Conservation (phyloP, 2,888 invertebrate genomes). For the Eilema depressum region DNA sequence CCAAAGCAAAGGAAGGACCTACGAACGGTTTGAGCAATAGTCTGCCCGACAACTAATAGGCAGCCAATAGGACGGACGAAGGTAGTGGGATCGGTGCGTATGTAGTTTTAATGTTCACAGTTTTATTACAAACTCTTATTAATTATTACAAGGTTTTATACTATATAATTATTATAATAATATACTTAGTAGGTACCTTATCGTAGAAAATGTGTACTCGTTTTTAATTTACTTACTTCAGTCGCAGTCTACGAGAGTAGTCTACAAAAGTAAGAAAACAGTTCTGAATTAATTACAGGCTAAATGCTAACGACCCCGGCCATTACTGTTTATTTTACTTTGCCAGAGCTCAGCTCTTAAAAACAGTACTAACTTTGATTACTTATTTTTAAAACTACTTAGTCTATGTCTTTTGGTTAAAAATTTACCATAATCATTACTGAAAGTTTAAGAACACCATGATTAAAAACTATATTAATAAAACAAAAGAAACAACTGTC, state of each 20-base stretch:
- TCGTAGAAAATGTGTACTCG: not conserved
- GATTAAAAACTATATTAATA: not conserved
- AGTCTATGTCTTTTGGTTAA: not conserved
- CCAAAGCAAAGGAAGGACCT: too few species aligned
- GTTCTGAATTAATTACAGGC: not conserved
- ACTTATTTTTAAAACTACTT: not conserved
- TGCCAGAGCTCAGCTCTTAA: not conserved
- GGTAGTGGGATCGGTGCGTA: too few species aligned
- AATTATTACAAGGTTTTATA: too few species aligned
- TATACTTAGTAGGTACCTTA: too few species aligned
- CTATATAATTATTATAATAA: too few species aligned
- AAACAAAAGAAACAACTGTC: too few species aligned
- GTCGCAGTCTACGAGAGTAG: not conserved
- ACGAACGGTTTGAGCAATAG: too few species aligned
- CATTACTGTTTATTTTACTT: constrained; percentile 1
- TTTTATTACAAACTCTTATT: too few species aligned
- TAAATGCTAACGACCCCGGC: not conserved
- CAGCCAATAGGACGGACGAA: too few species aligned
- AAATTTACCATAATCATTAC: not conserved
- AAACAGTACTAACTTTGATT: not conserved
- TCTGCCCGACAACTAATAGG: too few species aligned
- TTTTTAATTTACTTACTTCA: not conserved
- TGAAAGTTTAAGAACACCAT: not conserved
- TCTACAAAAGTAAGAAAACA: not conserved
- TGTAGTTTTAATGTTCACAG: too few species aligned